Conservation (phyloP, 2,888 invertebrate genomes). For the Celastrina argiolus region DNA sequence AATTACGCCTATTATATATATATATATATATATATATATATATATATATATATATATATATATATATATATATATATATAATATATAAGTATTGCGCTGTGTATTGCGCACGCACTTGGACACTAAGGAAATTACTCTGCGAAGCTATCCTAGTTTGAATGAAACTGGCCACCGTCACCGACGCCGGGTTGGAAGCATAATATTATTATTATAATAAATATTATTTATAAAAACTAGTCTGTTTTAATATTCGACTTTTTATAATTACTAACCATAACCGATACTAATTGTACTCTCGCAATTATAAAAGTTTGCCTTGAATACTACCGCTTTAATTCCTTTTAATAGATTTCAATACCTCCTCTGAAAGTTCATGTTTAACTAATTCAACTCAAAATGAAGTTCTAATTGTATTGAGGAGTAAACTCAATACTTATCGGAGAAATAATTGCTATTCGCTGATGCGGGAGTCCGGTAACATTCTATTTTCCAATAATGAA, state of each 20-base stretch:
- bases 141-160: too few relatives aligned
- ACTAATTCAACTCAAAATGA: neutral
- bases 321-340: neutral
- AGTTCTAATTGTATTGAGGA: neutral
- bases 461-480: slow-evolving; percentile 5
- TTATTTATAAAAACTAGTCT: too few relatives aligned
- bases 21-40: neutral
- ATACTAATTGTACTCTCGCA: neutral
- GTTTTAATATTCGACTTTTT: too few relatives aligned
- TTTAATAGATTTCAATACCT: neutral
- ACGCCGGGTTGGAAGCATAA: too few relatives aligned
- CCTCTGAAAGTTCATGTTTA: neutral
- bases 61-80: too few relatives aligned
- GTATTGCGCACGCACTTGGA: too few relatives aligned
- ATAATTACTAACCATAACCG: too few relatives aligned
- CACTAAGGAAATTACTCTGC: too few relatives aligned
- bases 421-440: slow-evolving; percentile 5
- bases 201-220: too few relatives aligned
- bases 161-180: too few relatives aligned
- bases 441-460: slow-evolving; percentile 14
- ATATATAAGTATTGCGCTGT: too few relatives aligned
- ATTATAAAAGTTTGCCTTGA: too few relatives aligned
- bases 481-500: slow-evolving; percentile 14
- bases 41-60: neutral
- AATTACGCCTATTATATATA: neutral